Base-by-base conservation (phyloP, 2,113 vertebrate genomes). In the Salvelinus fontinalis region DNA sequence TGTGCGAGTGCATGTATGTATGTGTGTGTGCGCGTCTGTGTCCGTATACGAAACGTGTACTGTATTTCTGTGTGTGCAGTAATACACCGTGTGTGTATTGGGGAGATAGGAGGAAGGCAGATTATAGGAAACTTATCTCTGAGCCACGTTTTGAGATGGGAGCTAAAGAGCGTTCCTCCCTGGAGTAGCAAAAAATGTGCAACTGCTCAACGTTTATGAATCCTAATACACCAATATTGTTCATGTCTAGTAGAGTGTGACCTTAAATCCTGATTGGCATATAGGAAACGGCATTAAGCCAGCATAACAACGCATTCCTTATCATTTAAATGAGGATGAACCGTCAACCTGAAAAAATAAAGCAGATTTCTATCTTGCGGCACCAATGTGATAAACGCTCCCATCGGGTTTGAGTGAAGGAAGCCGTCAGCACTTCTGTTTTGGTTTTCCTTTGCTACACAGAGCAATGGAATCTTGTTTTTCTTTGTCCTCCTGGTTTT, bases 291-390 rank as follows among this genome's bases (percentile, higher is more conserved):
- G 84, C 78, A 76, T 73, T 75, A 84, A 60, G 75, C 20, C 29
- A 68, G 67, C 29, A 39, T 68, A 34, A 39, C 16, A 34, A 70
- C 79, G 57, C 68, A 1, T 73, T 66, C 69, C 83, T 90, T 86
- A 89, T 89, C 85, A 85, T 88, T 88, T 88, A 86, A 87, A 89
- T 82, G 77, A 81, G 39, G 76, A 68, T 49, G 80, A 81, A 84
- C 84, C 76, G 87, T 88, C 90, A 87, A 83, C 84, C 89, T 90
- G 88, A 89, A 90, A 88, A 90, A 92, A 92, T 90, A 90, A 88
- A 84, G 82, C 85, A 82, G 60, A 59, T 75, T 77, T 86, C 89
- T 92, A 92, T 92, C 90, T 88, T 81, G 3, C 71, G 66, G 79
- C 13, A 70, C 83, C 82, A 87, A 84, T 75, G 82, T 84, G 84